Conservation (phyloP, 2,888 invertebrate genomes). For the Leucozona laternaria region DNA sequence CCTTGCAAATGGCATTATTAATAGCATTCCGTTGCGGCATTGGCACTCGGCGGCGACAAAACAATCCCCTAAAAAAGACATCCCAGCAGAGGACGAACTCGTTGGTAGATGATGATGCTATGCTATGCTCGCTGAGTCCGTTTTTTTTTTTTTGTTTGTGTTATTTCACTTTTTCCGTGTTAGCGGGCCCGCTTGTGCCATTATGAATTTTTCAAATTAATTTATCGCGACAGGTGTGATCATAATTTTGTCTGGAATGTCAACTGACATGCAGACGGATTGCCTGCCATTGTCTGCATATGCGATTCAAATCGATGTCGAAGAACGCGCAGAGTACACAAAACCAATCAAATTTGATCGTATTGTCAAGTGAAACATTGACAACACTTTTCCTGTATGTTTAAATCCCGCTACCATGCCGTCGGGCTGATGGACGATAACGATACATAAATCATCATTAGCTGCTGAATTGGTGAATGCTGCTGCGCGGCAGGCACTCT, state of each 20-base stretch:
- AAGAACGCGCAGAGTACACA: constrained; percentile 6
- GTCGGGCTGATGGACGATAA: constrained; percentile 21
- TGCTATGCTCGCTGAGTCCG: background rate
- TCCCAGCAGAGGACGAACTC: background rate
- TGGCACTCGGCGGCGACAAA: constrained; percentile 8
- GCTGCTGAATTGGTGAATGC: constrained; percentile 59
- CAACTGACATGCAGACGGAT: constrained; percentile 21
- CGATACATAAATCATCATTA: constrained; percentile 71
- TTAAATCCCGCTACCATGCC: background rate
- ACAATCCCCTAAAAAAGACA: constrained; percentile 11
- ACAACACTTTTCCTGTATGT: constrained; percentile 31
- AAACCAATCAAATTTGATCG: constrained; percentile 47
- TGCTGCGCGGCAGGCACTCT: constrained; percentile 54
- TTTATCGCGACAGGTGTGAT: constrained; percentile 71
- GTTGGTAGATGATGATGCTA: background rate
- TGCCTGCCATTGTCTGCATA: constrained; percentile 27
- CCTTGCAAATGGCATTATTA: constrained; percentile 66
- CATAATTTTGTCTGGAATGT: constrained; percentile 67
- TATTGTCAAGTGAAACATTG: constrained; percentile 59
- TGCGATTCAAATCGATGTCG: background rate
- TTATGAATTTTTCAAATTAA: constrained; percentile 70
- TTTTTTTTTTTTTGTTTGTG: background rate
- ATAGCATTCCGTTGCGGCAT: constrained; percentile 33
- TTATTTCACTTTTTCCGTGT: background rate
- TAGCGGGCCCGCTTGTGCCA: constrained; percentile 19